phyloP scores from a whole-genome alignment of 2,888 invertebrate genomes.

The Bimastos eiseni region DNA sequence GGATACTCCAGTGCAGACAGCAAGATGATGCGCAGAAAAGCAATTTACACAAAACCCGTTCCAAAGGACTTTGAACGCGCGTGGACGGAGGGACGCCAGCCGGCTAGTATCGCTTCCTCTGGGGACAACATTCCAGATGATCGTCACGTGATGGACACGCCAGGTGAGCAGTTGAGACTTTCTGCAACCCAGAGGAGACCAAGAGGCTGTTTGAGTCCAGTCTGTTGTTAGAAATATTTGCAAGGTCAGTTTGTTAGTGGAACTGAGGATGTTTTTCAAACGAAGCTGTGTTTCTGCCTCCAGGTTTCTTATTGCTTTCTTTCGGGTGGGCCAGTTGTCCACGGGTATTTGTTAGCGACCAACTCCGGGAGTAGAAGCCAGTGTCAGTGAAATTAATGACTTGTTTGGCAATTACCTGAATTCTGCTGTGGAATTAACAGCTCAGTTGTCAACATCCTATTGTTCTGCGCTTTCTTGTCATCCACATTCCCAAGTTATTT shows the following conservation, averaged over 20 bases:
- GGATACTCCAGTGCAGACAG: neutral
- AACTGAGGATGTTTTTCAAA: neutral
- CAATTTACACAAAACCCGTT: constrained; percentile 90
- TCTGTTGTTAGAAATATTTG: neutral
- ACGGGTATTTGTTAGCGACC: too few species aligned
- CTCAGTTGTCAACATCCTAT: neutral
- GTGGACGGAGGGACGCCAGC: constrained; percentile 68
- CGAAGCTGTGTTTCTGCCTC: neutral
- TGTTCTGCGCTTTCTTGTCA: neutral
- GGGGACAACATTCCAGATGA: constrained; percentile 18
- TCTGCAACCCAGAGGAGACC: neutral
- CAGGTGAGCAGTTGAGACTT: constrained; percentile 7
- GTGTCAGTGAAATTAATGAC: too few species aligned
- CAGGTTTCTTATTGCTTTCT: neutral
- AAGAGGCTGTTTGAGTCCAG: neutral
- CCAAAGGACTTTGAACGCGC: constrained; percentile 95
- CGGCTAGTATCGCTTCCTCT: neutral
- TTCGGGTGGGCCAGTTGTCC: neutral
- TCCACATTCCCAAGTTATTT: neutral
- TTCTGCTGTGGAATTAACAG: neutral
- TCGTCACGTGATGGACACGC: neutral
- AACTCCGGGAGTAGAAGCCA: too few species aligned
- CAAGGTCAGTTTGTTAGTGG: neutral
- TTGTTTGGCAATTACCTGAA: neutral
- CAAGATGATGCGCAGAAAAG: constrained; percentile 23